Base-by-base conservation (phyloP, 2,888 invertebrate genomes). In the Clivina fossor region DNA sequence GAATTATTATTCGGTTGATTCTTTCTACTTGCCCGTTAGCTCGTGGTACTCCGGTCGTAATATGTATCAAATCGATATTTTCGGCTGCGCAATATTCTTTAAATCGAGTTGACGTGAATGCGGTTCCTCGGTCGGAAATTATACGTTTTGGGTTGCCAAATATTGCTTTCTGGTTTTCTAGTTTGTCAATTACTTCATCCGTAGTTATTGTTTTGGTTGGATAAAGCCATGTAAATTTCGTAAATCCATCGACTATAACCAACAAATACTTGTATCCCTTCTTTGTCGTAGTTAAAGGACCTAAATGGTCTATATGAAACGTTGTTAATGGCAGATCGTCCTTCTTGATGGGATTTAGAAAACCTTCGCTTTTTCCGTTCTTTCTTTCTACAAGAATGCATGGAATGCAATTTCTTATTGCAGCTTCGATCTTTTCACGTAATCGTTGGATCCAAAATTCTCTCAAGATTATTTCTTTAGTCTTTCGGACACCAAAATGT, bases 221-320 rank as follows among this genome's bases (percentile, higher is more conserved):
- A n/a, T 50, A 55, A 8, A 57, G 19, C 40, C 37, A 41, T 3
- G 35, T 20, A 19, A 35, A 51, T 44, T 57, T 57, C 1, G 44
- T 30, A 16, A 57, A 57, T 11, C n/a, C 57, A 19, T 57, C 57
- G n/a, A 43, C 20, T 7, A 51, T 22, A 11, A 19, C 50, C n/a
- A 56, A 44, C 7, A 56, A 9, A 41, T 56, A 37, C 16, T 50
- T 56, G n/a, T 41, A 33, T 3, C 15, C 19, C 9, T 35, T 33
- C 4, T 32, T 40, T 3, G 33, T 44, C 5, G 48, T 7, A 2
- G n/a, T 13, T 13, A 55, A 22, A 5, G 55, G 48, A 18, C 55
- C 55, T 3, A 47, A 40, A 11, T 44, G 28, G 16, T 44, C 47
- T 9, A 44, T 33, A 9, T 44, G 30, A 18, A 30, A 46, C 2